Base-by-base conservation (phyloP, 2,113 vertebrate species). In the Herpetotheres cachinnans region DNA sequence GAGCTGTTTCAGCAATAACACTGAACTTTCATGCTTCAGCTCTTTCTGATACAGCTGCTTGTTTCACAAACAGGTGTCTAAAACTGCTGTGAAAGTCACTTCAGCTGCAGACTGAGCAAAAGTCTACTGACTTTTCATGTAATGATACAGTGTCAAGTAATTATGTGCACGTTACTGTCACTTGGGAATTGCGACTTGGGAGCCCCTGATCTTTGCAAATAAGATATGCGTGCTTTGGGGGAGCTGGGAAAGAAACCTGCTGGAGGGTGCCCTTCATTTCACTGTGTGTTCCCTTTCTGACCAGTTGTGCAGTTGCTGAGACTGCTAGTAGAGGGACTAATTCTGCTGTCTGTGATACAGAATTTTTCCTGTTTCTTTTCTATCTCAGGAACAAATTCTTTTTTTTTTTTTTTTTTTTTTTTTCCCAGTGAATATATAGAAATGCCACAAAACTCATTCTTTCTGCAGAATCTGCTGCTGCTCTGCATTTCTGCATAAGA, bases 1-100 rank as follows among this genome's bases (percentile, higher is more conserved):
- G 87, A 95, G 91, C 91, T 91, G 70, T 87, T 91, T 93, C 94
- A 91, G 94, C 93, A 95, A 42, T 82, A 89, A 55, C 77, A 61
- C 46, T 62, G 83, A 94, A 85, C 94, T 87, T 94, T 82, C 91
- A 93, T 93, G 97, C 91, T 96, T 95, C 94, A 93, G 46, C 81
- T 97, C 89, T 91, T 94, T 91, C 93, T 82, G 86, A 73, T 73
- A 66, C 77, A 93, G 86, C 93, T 87, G 78, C 86, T 93, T 96
- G 74, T 96, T 94, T 95, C 86, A 67, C 91, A 91, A 94, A 88
- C 87, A 82, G 77, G 89, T 91, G 82, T 77, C 91, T 91, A 73
- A 90, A 94, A 95, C 73, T 94, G 94, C 91, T 84, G 91, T 72
- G 94, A 69, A 93, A 96, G 91, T 87, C 81, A 74, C 65, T 93